A percentile compares a stretch with the other conserved stretches of the same genome.
These are phyloP conservation scores for Erpetoichthys calabaricus DNA, from an alignment of 2,797 vertebrate species.

Conservation along the genomic window DNA sequence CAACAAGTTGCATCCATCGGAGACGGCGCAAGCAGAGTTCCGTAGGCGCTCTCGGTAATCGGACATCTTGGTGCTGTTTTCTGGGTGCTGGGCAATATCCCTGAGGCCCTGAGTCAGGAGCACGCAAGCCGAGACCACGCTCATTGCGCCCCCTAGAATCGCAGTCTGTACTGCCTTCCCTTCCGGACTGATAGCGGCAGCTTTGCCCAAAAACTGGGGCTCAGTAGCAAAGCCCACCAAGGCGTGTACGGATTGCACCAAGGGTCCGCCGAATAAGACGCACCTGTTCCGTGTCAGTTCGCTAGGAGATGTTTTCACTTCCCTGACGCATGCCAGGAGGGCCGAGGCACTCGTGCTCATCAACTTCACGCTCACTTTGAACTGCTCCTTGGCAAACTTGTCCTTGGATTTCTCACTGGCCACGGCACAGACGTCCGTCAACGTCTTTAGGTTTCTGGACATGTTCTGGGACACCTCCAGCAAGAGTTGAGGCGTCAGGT, in stretches of 20 bases:
- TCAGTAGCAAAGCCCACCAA: constrained; percentile 93
- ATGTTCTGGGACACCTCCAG: constrained; percentile 92
- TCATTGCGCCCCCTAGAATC: constrained; percentile 93
- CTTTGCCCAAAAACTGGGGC: constrained; percentile 86
- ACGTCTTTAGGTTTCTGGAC: constrained; percentile 80
- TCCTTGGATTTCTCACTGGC: constrained; percentile 86
- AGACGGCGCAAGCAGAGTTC: constrained; percentile 86
- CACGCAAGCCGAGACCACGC: constrained; percentile 93
- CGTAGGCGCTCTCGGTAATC: constrained; percentile 88
- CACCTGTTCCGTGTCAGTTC: constrained; percentile 82
- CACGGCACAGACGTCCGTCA: constrained; percentile 81
- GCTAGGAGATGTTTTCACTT: constrained; percentile 83
- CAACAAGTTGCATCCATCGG: constrained; percentile 91
- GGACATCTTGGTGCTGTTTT: constrained; percentile 83
- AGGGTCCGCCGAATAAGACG: constrained; percentile 76
- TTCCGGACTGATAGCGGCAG: constrained; percentile 72
- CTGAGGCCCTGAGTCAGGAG: constrained; percentile 96
- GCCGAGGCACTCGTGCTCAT: constrained; percentile 91
- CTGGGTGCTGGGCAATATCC: constrained; percentile 90
- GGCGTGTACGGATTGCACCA: constrained; percentile 81
- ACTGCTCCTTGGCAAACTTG: constrained; percentile 88
- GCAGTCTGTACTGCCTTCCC: constrained; percentile 94
- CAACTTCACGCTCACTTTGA: constrained; percentile 86
- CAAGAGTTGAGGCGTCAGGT: constrained; percentile 82
- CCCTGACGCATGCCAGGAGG: constrained; percentile 82